Conservation (phyloP, 2,797 vertebrate species). For the Pagetopsis macropterus region DNA sequence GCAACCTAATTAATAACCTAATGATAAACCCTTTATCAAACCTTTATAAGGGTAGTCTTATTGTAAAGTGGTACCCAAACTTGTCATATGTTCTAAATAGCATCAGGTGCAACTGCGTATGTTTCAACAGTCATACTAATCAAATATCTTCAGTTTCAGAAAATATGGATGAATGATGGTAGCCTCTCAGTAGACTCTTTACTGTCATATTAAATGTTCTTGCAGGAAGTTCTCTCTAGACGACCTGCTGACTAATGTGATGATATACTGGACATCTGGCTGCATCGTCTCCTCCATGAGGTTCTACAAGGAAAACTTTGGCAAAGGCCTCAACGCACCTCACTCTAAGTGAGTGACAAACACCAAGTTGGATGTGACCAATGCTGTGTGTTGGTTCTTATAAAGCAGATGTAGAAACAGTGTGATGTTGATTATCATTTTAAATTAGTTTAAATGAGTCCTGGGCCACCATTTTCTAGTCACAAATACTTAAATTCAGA, state of each 20-base stretch:
- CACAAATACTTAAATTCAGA: not conserved
- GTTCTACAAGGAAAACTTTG: conserved; percentile 91
- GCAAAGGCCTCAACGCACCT: conserved; percentile 59
- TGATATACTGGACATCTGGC: conserved; percentile 92
- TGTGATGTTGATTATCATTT: not conserved
- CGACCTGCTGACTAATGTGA: conserved; percentile 90
- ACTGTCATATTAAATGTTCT: conserved; percentile 1
- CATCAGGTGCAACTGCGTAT: too few species aligned
- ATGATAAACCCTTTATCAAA: too few species aligned
- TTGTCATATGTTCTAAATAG: too few species aligned
- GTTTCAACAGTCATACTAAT: not conserved
- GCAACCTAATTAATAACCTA: too few species aligned
- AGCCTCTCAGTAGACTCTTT: not conserved
- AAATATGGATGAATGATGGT: not conserved
- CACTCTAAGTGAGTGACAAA: conserved; percentile 72
- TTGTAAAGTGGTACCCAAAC: too few species aligned
- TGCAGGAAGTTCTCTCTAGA: conserved; percentile 89
- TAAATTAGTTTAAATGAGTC: not conserved
- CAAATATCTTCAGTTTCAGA: not conserved
- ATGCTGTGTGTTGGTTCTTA: not conserved
- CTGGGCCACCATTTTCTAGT: not conserved
- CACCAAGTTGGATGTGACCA: not conserved
- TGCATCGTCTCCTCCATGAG: conserved; percentile 90
- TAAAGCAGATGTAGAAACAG: not conserved
- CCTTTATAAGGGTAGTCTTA: too few species aligned